Percentiles rank a stretch among this genome's conserved stretches.
phyloP scores from a whole-genome alignment of 2,113 vertebrate genomes.

The Ursus arctos region DNA sequence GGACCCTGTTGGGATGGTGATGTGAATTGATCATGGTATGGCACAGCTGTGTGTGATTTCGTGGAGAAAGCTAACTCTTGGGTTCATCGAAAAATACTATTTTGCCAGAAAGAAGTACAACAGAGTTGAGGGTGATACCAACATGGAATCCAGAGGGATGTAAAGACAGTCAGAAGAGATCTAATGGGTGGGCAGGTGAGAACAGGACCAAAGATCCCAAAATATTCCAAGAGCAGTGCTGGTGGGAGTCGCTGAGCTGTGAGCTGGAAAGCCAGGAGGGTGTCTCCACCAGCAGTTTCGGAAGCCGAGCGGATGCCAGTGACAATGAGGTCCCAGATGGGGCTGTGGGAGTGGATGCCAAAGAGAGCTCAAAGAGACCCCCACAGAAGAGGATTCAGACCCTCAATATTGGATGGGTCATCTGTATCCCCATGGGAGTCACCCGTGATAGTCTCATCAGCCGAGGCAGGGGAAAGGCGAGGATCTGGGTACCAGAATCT shows the following conservation, averaged over 20 bases:
- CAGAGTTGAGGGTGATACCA: neutral
- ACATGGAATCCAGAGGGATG: neutral
- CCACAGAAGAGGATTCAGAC: neutral
- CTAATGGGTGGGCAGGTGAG: neutral
- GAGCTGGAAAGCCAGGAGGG: neutral
- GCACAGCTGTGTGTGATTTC: neutral
- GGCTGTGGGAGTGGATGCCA: neutral
- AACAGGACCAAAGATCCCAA: neutral
- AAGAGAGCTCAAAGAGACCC: neutral
- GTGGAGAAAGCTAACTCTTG: neutral
- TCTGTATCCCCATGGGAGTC: neutral
- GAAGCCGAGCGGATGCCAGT: neutral
- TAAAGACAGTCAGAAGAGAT: neutral
- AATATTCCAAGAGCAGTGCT: neutral
- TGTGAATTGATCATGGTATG: neutral
- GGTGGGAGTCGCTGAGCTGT: neutral
- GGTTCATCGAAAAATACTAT: neutral
- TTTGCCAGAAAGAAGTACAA: neutral
- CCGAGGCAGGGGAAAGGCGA: neutral
- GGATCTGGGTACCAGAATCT: neutral
- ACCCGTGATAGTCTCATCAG: neutral
- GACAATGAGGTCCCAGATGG: neutral
- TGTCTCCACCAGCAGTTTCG: neutral
- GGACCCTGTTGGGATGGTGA: neutral
- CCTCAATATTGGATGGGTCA: neutral